These are phyloP conservation scores for Cryptocheilus praepositus DNA, from an alignment of 2,888 invertebrate species.

Conservation along the genomic window DNA sequence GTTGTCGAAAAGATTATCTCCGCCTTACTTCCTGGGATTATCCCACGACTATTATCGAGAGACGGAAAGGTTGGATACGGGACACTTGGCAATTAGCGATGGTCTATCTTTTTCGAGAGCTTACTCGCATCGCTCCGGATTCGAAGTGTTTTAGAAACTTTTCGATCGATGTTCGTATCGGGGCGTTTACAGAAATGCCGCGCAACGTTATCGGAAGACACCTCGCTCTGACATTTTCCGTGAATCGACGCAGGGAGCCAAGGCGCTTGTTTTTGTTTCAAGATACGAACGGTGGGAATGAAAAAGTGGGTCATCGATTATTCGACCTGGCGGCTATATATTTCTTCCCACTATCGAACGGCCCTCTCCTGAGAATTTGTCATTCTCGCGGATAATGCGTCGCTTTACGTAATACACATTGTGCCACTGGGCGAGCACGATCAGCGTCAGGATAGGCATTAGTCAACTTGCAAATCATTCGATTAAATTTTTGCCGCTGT, in stretches of 20 bases:
- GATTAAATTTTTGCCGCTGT: conserved; percentile 40
- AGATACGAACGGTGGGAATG: conserved; percentile 4
- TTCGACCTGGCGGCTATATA: conserved; percentile 12
- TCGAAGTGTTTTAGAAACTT: neutral
- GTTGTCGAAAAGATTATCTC: conserved; percentile 18
- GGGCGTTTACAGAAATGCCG: too few relatives aligned
- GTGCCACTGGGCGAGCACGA: neutral
- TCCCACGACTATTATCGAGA: conserved; percentile 12
- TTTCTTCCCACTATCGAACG: neutral
- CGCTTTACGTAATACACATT: conserved; percentile 32
- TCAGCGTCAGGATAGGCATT: neutral
- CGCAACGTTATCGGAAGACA: too few relatives aligned
- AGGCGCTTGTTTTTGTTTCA: neutral
- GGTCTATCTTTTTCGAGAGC: conserved; percentile 12
- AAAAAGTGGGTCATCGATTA: conserved; percentile 43
- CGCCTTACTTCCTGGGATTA: conserved; percentile 45
- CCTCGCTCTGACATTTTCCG: too few relatives aligned
- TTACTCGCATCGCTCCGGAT: neutral
- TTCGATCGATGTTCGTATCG: too few relatives aligned
- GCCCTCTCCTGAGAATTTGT: conserved; percentile 19
- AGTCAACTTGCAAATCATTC: conserved; percentile 37
- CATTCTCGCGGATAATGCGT: conserved; percentile 1
- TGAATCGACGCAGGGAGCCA: neutral
- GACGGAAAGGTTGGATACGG: conserved; percentile 18
- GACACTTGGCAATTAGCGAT: conserved; percentile 27